A percentile compares a stretch with the other conserved stretches of the same genome.
Conservation (phyloP, 2,797 vertebrate species). For the Mallotus villosus region DNA sequence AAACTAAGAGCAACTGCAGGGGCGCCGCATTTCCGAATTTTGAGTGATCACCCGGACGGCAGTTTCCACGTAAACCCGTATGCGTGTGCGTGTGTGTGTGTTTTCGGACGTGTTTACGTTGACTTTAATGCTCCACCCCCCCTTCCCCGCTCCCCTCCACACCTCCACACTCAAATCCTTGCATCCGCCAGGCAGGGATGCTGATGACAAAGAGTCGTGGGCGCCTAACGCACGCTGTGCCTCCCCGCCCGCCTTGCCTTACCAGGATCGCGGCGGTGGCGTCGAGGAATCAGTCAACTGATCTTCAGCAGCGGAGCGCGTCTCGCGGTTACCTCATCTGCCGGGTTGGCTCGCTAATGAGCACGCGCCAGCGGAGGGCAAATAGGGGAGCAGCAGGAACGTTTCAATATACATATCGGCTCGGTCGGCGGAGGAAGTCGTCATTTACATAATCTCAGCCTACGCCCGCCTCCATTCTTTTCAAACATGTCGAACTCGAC, state of each 20-base stretch:
- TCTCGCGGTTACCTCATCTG: constrained; percentile 34
- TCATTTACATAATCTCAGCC: constrained; percentile 60
- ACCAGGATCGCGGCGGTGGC: constrained; percentile 17
- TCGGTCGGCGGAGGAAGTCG: constrained; percentile 34
- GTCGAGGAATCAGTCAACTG: constrained; percentile 25
- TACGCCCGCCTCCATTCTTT: constrained; percentile 29
- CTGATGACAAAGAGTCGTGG: constrained; percentile 40
- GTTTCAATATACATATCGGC: constrained; percentile 51
- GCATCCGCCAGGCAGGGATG: constrained; percentile 34
- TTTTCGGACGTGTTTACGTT: constrained; percentile 26
- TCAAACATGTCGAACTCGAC: constrained; percentile 35
- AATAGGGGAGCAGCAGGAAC: constrained; percentile 51
- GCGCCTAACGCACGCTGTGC: constrained; percentile 4
- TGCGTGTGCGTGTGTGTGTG: neutral
- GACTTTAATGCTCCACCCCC: constrained; percentile 44
- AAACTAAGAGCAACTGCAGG: constrained; percentile 40
- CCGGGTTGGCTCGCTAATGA: constrained; percentile 50
- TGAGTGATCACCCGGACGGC: neutral
- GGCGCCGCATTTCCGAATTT: constrained; percentile 30
- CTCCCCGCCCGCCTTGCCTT: constrained; percentile 39
- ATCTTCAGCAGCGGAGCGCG: constrained; percentile 25
- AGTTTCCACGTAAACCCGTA: neutral
- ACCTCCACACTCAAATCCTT: constrained; percentile 16
- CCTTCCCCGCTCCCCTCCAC: constrained; percentile 30
- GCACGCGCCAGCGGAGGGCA: constrained; percentile 23